phyloP scores from a whole-genome alignment of 2,797 vertebrate species.

The Pseudochirops corinnae region DNA sequence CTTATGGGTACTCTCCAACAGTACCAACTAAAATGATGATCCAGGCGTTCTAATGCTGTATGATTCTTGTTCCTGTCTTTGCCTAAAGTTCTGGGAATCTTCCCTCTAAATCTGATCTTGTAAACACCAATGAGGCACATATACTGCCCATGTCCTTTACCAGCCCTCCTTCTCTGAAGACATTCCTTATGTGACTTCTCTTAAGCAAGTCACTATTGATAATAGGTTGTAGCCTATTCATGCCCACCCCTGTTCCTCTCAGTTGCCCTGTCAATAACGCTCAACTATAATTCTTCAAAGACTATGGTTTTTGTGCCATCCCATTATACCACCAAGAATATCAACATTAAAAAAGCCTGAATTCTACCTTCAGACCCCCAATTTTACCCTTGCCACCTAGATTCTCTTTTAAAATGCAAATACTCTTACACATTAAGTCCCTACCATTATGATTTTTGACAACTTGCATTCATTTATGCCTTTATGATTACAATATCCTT shows the following conservation, averaged over 20 bases:
- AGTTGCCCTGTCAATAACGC: not conserved
- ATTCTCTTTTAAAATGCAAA: not conserved
- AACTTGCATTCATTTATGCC: not conserved
- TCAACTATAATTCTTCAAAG: not conserved
- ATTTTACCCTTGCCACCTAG: not conserved
- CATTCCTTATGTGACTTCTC: not conserved
- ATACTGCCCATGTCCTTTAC: not conserved
- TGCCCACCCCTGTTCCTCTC: not conserved
- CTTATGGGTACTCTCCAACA: not conserved
- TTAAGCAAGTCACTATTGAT: not conserved
- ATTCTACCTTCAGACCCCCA: not conserved
- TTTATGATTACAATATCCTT: not conserved
- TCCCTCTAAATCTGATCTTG: not conserved
- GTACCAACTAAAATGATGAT: not conserved
- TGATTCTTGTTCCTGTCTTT: not conserved
- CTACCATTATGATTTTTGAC: not conserved
- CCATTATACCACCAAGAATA: not conserved
- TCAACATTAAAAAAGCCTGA: not conserved
- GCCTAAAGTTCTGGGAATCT: not conserved
- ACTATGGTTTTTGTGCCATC: not conserved
- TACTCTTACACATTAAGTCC: not conserved
- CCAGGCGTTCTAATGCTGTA: not conserved
- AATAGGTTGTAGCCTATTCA: not conserved
- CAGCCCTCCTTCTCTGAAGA: not conserved
- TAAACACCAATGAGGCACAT: not conserved